Base-by-base conservation (phyloP, 2,113 vertebrate genomes). In the Noctilio leporinus region DNA sequence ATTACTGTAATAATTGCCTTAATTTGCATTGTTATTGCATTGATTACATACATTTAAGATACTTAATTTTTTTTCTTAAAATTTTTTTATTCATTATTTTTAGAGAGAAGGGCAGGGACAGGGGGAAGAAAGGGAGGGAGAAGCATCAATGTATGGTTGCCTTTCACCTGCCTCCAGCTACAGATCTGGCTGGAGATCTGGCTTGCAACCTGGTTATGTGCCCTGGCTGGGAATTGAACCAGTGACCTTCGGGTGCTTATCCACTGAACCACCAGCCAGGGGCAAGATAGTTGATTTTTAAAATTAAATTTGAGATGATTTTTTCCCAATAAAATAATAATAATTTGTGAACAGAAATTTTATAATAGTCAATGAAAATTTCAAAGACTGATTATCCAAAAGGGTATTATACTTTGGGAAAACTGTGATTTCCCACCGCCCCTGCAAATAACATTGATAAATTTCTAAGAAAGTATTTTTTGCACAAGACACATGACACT, bases 241-340 rank as follows among this genome's bases (percentile, higher is more conserved):
- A n/a, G n/a, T n/a, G n/a, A n/a, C n/a, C n/a, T n/a, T n/a, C n/a
- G n/a, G n/a, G n/a, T n/a, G n/a, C n/a, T n/a, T n/a, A n/a, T n/a
- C n/a, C n/a, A n/a, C n/a, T n/a, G n/a, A n/a, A n/a, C n/a, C n/a
- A n/a, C n/a, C n/a, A n/a, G n/a, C n/a, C n/a, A n/a, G n/a, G n/a
- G n/a, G n/a, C n/a, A n/a, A n/a, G n/a, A n/a, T n/a, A n/a, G n/a
- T n/a, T n/a, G n/a, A n/a, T n/a, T n/a, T n/a, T 62, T 97, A 84
- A 93, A 89, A 90, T 96, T 83, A 89, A 95, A 94, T 91, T 75
- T 93, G 75, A 94, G 64, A 77, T 82, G 5, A 91, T 76, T 94
- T 90, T 14, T 93, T 93, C 94, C 16, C 86, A 83, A 55, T 93
- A 94, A 94, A 59, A 70, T 49, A 49, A 49, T 65, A 89, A 91